phyloP scores from a whole-genome alignment of 2,888 invertebrate species.

The Apantesis nais region DNA sequence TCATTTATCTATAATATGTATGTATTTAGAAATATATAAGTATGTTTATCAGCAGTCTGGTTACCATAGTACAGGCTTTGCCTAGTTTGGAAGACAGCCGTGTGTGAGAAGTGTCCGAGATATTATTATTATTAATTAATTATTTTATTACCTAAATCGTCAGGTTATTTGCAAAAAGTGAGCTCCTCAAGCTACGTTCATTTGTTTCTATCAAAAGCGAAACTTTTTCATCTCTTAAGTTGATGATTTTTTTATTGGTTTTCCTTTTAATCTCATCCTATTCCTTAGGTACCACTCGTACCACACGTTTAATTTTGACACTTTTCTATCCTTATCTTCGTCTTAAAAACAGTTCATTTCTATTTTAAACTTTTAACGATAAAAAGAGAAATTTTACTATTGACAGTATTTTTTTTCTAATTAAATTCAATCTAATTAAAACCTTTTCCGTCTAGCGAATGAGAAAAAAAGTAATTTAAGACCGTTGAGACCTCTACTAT shows the following conservation, averaged over 20 bases:
- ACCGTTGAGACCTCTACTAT: neutral
- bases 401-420: neutral
- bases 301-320: neutral
- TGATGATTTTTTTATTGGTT: neutral
- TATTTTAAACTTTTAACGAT: neutral
- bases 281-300: neutral
- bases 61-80: too few relatives aligned
- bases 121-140: too few relatives aligned
- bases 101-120: too few relatives aligned
- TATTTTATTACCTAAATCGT: too few relatives aligned
- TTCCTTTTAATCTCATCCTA: neutral
- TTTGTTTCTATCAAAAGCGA: too few relatives aligned
- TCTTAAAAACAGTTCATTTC: neutral
- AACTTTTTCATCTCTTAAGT: too few relatives aligned
- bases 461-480: neutral
- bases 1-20: too few relatives aligned
- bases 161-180: too few relatives aligned
- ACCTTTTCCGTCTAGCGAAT: neutral
- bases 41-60: too few relatives aligned
- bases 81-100: too few relatives aligned
- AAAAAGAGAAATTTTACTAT: neutral
- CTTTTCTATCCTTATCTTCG: neutral
- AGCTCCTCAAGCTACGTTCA: too few relatives aligned
- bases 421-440: neutral
- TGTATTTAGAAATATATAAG: too few relatives aligned